Evolutionary conservation across 2,113 vertebrate species (phyloP).

Genomic region (Acanthisitta chloris): DNA sequence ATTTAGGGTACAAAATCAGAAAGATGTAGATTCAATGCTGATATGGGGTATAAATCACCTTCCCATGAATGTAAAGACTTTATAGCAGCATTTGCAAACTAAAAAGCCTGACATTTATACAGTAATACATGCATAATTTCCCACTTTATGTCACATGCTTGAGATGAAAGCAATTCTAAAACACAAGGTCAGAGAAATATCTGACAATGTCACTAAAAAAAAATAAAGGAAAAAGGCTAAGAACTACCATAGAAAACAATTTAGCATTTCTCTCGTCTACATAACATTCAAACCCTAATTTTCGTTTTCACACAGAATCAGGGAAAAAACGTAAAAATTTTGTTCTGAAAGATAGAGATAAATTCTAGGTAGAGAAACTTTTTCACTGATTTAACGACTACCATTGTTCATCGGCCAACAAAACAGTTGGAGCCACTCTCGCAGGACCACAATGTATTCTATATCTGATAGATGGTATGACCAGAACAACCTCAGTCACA

Average conservation of each 20-base stretch:
- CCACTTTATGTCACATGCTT: constrained; percentile 43
- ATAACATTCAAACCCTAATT: constrained; percentile 8
- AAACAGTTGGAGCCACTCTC: constrained; percentile 39
- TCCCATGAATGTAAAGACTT: constrained; percentile 51
- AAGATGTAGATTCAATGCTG: constrained; percentile 20
- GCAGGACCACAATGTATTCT: background rate
- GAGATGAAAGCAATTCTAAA: constrained; percentile 67
- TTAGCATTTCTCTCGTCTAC: background rate
- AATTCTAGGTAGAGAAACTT: constrained; percentile 21
- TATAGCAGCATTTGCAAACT: constrained; percentile 62
- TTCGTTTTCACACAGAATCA: background rate
- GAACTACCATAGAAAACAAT: constrained; percentile 14
- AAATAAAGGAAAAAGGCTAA: background rate
- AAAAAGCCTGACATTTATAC: constrained; percentile 67
- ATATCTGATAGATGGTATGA: constrained; percentile 60
- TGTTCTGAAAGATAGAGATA: background rate
- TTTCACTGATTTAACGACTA: constrained; percentile 38
- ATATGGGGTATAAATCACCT: constrained; percentile 52
- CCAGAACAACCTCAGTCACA: constrained; percentile 68
- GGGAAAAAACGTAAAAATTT: background rate
- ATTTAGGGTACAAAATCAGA: constrained; percentile 24
- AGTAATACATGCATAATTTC: constrained; percentile 66
- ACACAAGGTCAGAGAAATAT: constrained; percentile 65
- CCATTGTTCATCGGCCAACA: constrained; percentile 27
- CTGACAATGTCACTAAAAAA: constrained; percentile 43